Percentiles rank a stretch among this genome's conserved stretches.
Conservation (phyloP, 1,140 invertebrate genomes). For the Sogatella furcifera region DNA sequence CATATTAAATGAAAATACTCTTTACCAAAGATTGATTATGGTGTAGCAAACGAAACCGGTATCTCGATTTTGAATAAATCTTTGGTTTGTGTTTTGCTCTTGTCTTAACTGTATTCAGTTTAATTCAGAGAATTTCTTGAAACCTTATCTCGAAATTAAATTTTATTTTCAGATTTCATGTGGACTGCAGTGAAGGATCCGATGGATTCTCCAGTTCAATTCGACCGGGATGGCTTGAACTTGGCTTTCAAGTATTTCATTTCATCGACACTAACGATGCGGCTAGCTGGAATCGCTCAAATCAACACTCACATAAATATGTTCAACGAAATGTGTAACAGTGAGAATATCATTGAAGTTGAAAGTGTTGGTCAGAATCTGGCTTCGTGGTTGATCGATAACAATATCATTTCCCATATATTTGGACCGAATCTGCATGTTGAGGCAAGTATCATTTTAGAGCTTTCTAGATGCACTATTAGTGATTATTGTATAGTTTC, state of each 20-base stretch:
- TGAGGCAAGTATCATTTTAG: constrained; percentile 46
- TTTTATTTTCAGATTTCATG: constrained; percentile 70
- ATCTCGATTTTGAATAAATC: no score
- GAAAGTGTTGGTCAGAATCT: constrained; percentile 74
- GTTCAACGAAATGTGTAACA: constrained; percentile 81
- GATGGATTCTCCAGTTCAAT: constrained; percentile 70
- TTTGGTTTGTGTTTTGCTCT: no score
- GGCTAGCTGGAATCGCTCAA: constrained; percentile 82
- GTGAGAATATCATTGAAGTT: constrained; percentile 69
- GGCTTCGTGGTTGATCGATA: constrained; percentile 77
- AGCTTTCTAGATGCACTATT: neutral
- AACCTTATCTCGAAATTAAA: no score
- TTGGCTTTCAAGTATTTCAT: constrained; percentile 92
- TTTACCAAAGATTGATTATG: no score
- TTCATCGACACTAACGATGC: constrained; percentile 84
- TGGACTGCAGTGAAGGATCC: constrained; percentile 90
- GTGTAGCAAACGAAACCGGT: no score
- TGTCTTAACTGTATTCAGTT: no score
- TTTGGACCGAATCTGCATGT: constrained; percentile 94
- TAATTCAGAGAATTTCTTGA: no score
- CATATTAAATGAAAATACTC: no score
- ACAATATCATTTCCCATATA: constrained; percentile 87
- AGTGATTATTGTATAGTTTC: no score
- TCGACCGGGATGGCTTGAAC: constrained; percentile 81
- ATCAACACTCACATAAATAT: constrained; percentile 88